These are phyloP conservation scores for Clitarchus hookeri DNA, from an alignment of 2,888 invertebrate species.

Conservation along the genomic window DNA sequence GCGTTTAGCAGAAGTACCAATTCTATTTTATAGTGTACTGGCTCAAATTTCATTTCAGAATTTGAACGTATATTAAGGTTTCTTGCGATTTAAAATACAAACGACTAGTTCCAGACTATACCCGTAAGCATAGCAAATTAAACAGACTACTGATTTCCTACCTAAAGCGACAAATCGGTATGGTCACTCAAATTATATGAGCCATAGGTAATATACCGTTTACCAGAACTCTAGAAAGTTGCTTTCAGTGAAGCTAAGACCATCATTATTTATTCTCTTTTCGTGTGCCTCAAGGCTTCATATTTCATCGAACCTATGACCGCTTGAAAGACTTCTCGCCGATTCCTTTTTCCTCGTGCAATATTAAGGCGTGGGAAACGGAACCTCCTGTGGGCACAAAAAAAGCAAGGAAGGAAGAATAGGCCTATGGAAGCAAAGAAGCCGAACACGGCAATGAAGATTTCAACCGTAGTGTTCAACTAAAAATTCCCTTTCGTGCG, in stretches of 20 bases:
- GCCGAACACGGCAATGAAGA: background rate
- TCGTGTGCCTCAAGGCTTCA: background rate
- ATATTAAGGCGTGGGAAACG: background rate
- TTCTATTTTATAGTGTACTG: too few species aligned
- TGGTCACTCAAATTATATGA: background rate
- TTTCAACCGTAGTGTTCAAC: background rate
- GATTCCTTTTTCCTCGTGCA: constrained; percentile 5
- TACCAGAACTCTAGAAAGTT: background rate
- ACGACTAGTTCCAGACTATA: too few species aligned
- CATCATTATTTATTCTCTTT: background rate
- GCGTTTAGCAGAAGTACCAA: too few species aligned
- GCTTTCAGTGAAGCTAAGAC: background rate
- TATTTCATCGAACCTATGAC: constrained; percentile 14
- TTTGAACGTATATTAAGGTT: too few species aligned
- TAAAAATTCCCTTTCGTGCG: constrained; percentile 14
- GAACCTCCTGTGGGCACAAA: background rate
- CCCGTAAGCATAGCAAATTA: background rate
- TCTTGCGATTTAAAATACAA: too few species aligned
- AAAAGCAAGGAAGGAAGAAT: background rate
- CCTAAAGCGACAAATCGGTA: background rate
- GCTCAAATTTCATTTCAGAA: too few species aligned
- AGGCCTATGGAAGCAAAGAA: constrained; percentile 4
- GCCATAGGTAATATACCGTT: background rate
- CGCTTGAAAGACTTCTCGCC: constrained; percentile 9
- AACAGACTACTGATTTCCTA: background rate